These are phyloP conservation scores for Nomada lathburiana DNA, from an alignment of 2,888 invertebrate genomes.

Conservation along the genomic window DNA sequence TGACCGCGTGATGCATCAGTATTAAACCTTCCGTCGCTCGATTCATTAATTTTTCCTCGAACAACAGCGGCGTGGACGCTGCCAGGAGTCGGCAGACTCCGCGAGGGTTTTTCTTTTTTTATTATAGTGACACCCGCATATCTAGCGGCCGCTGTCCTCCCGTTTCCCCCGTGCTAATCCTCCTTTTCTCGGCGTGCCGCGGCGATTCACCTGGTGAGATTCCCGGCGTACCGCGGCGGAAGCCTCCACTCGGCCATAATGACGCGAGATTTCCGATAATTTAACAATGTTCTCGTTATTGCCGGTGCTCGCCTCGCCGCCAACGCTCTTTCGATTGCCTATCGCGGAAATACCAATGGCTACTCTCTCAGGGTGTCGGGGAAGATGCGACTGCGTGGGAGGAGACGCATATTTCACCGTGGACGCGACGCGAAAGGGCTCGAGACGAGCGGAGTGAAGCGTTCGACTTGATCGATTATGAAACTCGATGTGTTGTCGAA, in stretches of 20 bases:
- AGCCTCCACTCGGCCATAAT: slow-evolving; percentile 46
- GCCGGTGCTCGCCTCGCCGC: slow-evolving; percentile 46
- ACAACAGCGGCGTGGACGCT: not conserved
- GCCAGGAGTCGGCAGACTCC: slow-evolving; percentile 1
- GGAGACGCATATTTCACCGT: not conserved
- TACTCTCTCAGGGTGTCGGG: not conserved
- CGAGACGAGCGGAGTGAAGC: not conserved
- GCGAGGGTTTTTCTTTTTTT: slow-evolving; percentile 42
- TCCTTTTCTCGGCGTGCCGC: slow-evolving; percentile 35
- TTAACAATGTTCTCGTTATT: slow-evolving; percentile 73
- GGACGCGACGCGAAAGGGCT: slow-evolving; percentile 11
- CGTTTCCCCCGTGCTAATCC: slow-evolving; percentile 52
- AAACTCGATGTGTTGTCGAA: no score
- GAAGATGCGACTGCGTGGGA: slow-evolving; percentile 18
- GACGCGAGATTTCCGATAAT: slow-evolving; percentile 71
- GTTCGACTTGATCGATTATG: not conserved
- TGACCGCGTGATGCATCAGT: slow-evolving; percentile 26
- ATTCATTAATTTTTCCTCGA: slow-evolving; percentile 24
- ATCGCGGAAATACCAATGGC: slow-evolving; percentile 50
- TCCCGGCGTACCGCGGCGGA: slow-evolving; percentile 66
- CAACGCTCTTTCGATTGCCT: slow-evolving; percentile 43
- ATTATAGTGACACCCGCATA: slow-evolving; percentile 51
- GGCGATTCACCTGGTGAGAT: slow-evolving; percentile 62
- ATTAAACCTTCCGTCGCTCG: slow-evolving; percentile 24
- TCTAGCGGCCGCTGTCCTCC: slow-evolving; percentile 46